Conservation (phyloP, 2,797 vertebrate species). For the Bovichtus diacanthus region DNA sequence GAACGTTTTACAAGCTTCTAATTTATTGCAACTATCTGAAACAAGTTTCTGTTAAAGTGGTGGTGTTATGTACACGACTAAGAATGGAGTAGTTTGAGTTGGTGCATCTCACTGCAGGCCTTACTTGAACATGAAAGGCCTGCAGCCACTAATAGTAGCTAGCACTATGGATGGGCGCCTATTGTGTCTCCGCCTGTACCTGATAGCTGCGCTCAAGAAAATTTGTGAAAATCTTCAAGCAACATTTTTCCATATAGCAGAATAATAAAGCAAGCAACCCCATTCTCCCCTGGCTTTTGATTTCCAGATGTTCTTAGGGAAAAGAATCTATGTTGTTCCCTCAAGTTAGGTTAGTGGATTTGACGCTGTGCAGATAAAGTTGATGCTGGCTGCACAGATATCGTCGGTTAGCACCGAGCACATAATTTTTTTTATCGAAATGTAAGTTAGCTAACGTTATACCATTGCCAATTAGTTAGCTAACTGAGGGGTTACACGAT, state of each 20-base stretch:
- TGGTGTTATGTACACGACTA: not conserved
- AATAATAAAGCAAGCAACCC: accelerated
- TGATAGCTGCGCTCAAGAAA: not conserved
- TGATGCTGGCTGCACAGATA: not conserved
- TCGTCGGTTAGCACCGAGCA: not conserved
- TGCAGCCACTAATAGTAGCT: constrained; percentile 11
- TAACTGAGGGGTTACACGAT: too few species aligned
- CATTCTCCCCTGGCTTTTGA: not conserved
- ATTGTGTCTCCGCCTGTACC: constrained; percentile 23
- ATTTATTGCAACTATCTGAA: not conserved
- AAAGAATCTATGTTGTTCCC: not conserved
- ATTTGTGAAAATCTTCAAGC: not conserved
- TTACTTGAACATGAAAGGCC: constrained; percentile 57
- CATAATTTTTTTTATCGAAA: too few species aligned
- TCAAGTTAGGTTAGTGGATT: not conserved
- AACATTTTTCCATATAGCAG: not conserved
- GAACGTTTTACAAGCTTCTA: not conserved
- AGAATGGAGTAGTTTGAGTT: constrained; percentile 5
- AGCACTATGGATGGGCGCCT: constrained; percentile 14
- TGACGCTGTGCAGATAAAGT: not conserved
- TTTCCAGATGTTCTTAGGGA: not conserved
- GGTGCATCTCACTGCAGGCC: constrained; percentile 49
- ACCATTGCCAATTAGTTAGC: too few species aligned
- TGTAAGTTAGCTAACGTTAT: not conserved
- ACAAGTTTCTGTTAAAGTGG: not conserved